phyloP scores from a whole-genome alignment of 2,888 invertebrate genomes.

The Empis livida region DNA sequence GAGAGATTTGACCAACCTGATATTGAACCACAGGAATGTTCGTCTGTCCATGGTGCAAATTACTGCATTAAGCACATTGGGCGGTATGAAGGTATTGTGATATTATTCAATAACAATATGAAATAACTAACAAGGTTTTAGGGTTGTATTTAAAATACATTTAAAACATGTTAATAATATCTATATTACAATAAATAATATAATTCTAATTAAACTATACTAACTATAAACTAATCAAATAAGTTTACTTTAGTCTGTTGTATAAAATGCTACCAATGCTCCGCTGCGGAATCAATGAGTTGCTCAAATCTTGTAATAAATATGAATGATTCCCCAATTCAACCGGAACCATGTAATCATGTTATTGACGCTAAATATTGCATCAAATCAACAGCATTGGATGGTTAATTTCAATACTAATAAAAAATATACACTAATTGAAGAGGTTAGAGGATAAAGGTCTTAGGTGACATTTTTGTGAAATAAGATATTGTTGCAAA shows the following conservation, averaged over 20 bases:
- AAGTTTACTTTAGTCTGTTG: conserved; percentile 33
- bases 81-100: conserved; percentile 63
- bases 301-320: conserved; percentile 55
- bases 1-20: conserved; percentile 47
- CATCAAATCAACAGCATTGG: conserved; percentile 58
- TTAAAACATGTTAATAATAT: not conserved
- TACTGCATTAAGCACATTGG: conserved; percentile 92
- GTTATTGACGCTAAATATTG: conserved; percentile 73
- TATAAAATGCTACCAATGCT: conserved; percentile 67
- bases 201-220: too few relatives aligned
- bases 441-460: too few relatives aligned
- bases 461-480: too few relatives aligned
- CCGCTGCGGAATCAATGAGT: conserved; percentile 51
- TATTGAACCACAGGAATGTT: conserved; percentile 57
- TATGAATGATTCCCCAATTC: conserved; percentile 37
- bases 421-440: too few relatives aligned
- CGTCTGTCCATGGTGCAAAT: conserved; percentile 66
- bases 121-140: not conserved
- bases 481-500: too few relatives aligned
- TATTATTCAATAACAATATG: not conserved
- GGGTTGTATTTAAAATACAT: not conserved
- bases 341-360: conserved; percentile 52
- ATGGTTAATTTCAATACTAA: conserved; percentile 10
- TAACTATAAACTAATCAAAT: not conserved
- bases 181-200: not conserved